A percentile compares a stretch with the other conserved stretches of the same genome.
Evolutionary conservation across 1,140 invertebrate genomes (phyloP).

Genomic region (Thaumetopoea pityocampa): DNA sequence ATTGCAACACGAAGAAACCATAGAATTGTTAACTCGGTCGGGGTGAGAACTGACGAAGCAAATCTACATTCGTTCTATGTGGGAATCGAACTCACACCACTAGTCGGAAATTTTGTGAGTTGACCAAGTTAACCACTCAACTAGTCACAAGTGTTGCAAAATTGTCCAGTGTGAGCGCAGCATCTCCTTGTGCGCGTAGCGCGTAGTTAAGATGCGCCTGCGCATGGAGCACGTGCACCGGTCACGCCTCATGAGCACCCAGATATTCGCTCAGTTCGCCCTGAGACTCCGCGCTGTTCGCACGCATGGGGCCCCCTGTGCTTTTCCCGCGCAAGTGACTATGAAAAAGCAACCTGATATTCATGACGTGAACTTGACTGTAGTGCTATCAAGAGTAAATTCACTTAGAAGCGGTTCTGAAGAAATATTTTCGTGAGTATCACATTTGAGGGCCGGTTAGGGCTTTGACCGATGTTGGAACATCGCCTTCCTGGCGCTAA

Average conservation of each 20-base stretch:
- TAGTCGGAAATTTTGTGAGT: too few species aligned
- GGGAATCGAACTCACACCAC: too few species aligned
- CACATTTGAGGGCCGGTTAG: slow-evolving; percentile 21
- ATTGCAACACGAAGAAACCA: too few species aligned
- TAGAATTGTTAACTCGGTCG: too few species aligned
- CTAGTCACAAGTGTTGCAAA: background rate
- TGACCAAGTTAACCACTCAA: too few species aligned
- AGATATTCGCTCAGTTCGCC: slow-evolving; percentile 65
- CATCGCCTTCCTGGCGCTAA: slow-evolving; percentile 27
- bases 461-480: slow-evolving; percentile 32
- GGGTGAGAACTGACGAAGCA: too few species aligned
- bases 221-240: slow-evolving; percentile 55
- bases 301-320: slow-evolving; percentile 42
- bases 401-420: slow-evolving; percentile 26
- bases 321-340: slow-evolving; percentile 47
- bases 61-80: too few species aligned
- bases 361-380: slow-evolving; percentile 22
- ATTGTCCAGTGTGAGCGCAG: background rate
- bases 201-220: slow-evolving; percentile 32
- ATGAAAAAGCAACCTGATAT: slow-evolving; percentile 40
- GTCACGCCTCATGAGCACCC: slow-evolving; percentile 59
- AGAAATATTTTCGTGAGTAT: slow-evolving; percentile 47
- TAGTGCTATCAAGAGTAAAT: slow-evolving; percentile 19
- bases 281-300: slow-evolving; percentile 47
- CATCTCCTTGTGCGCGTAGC: background rate